Base-by-base conservation (phyloP, 2,113 vertebrate species). In the Forbesichthys agassizii region DNA sequence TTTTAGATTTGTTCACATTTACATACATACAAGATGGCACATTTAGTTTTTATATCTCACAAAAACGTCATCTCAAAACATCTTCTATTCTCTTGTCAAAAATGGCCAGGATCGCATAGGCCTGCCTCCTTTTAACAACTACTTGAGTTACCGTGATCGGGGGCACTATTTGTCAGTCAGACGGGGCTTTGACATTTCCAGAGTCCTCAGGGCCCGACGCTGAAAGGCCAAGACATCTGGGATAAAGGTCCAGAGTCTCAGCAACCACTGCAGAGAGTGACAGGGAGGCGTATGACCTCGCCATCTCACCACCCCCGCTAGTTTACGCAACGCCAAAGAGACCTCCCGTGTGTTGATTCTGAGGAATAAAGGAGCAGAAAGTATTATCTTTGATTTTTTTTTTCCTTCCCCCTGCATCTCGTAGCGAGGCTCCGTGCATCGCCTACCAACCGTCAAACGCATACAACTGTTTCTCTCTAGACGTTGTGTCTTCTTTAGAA, bases 221-320 rank as follows among this genome's bases (percentile, higher is more conserved):
- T 12, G 58, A 49, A 58, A 46, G 48, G 33, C 33, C 14, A 33
- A 1, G 12, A 66, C 13, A 33, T 51, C 33, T 20, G 53, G 57
- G 61, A 20, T 9, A 61, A 49, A 13, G 13, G 53, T 58, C 14
- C 63, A 49, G 54, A 56, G 49, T 61, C 55, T 64, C 46, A 64
- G 54, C 60, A 33, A 9, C 64, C 49, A 12, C 13, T 11, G 8
- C 49, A 4, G 49, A 12, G 10, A 52, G 11, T 52, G 49, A 12
- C 49, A 6, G 56, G 60, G 18, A 33, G 54, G 20, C 58, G 9
- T 59, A 3, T 58, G 27, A 1, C 58, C 18, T 49, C 51, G 14
- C 54, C 18, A 3, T 48, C 60, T 61, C 42, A n/a, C 33, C 11
- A 20, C 48, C 57, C 18, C 14, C 9, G 58, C 58, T 48, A 13